Base-by-base conservation (phyloP, 2,797 vertebrate genomes). In the Nyctibius grandis region DNA sequence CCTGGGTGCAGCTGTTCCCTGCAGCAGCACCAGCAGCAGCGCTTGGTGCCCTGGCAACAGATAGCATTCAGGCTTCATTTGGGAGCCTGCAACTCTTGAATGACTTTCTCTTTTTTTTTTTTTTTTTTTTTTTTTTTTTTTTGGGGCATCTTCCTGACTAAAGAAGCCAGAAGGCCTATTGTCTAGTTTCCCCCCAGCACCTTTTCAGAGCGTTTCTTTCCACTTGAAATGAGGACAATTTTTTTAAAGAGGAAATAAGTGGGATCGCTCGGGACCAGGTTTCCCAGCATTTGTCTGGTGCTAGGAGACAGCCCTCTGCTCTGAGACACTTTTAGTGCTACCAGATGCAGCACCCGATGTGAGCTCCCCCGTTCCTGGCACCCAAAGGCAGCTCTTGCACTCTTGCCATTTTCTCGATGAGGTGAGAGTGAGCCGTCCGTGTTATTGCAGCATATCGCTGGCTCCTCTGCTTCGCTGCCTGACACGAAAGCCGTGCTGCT, bases 401-500 rank as follows among this genome's bases (percentile, higher is more conserved):
- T 1, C 29, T 54, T 59, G 40, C 50, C 29, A 3, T 59, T 48
- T 85, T 59, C 36, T 33, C 2, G 1, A 50, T 50, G 36, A 89
- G 67, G 54, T 69, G 72, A 33, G 65, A 53, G 33, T 16, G 50
- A 69, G 50, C 19, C 1, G 0, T 10, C n/a, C 4, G 1, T 45
- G 33, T 61, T 44, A 34, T 14, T 48, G 59, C 70, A 57, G 44
- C 5, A 0, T 59, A 3, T 54, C 3, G 2, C 88, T 91, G 51
- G 19, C 64, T 65, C 19, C 17, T 42, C 48, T 25, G 29, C 59
- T 84, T 60, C 3, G 1, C 45, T 9, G 15, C 34, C 45, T 54
- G 40, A 33, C 74, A 45, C 0, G 6, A 69, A 73, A 73, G 48
- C 48, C 0, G 0, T 44, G 50, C 15, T 1, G 2, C 44, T 64